Evolutionary conservation across 2,113 vertebrate species (phyloP), one percentile per base, ranked within the genome.

Genomic region (Dendrocopos noguchii): DNA sequence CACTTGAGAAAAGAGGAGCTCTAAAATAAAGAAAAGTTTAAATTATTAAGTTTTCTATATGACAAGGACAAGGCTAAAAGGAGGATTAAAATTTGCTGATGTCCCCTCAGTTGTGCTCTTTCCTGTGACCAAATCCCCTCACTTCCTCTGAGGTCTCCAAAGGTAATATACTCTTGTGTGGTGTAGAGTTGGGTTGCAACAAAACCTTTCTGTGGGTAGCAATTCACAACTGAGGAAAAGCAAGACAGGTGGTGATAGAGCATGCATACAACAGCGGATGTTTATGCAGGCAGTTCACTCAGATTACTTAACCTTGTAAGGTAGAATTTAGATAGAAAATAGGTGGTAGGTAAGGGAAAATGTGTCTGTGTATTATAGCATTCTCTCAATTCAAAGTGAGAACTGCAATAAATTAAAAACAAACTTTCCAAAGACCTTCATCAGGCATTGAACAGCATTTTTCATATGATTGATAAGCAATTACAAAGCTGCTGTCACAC

Each of bases 381-480:
- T 79, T 73, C n/a, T 55, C 67, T 72, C 67, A 82, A 88, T 73
- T 82, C 61, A 88, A 89, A 27, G 4, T 46, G 31, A 78, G 64
- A 94, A 64, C 31, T 22, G 53, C 57, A 88, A 92, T 91, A 95
- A 95, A 93, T 94, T 86, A 79, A 86, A 80, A 88, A 11, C 7
- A 77, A 86, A 91, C 47, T 84, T 94, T 88, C 31, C 36, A 65
- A 84, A 96, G 88, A 59, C 90, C 74, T 95, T 95, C 82, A 84
- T 87, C 77, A 88, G 79, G 82, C 67, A 85, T 27, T 53, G 63
- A 89, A 55, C 39, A 81, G 36, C 46, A 87, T 77, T 94, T 94
- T 82, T 50, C 4, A 87, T 87, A 88, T 83, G 76, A 95, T 44
- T 94, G 90, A 94, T 94, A 91, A 96, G 90, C 82, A 94, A 84